Evolutionary conservation across 2,888 invertebrate genomes (phyloP).

Genomic region (Pristionchus arcanus): DNA sequence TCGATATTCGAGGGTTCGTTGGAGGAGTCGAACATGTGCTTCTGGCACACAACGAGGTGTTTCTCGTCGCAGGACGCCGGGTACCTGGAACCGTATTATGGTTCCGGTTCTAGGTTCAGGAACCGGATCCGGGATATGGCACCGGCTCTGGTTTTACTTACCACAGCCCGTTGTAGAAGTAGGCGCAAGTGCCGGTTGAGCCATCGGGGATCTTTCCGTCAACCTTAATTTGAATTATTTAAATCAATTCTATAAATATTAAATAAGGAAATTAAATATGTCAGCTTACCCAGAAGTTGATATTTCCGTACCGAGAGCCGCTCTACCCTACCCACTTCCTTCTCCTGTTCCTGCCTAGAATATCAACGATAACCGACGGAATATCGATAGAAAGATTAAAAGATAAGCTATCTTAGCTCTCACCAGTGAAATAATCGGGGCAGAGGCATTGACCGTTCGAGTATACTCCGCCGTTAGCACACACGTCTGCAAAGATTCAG

Average conservation of each 20-base stretch:
- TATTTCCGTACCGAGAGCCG: too few relatives aligned
- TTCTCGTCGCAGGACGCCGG: conserved; percentile 8
- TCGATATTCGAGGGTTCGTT: conserved; percentile 63
- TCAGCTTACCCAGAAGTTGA: conserved; percentile 49
- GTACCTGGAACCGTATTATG: conserved; percentile 20
- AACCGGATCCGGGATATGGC: not conserved
- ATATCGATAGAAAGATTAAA: not conserved
- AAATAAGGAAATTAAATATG: not conserved
- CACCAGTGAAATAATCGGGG: conserved; percentile 69
- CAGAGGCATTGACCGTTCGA: conserved; percentile 72
- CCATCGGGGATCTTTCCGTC: conserved; percentile 34
- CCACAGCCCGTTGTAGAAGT: conserved; percentile 36
- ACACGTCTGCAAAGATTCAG: not conserved
- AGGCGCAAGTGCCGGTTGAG: conserved; percentile 19
- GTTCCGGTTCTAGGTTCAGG: not conserved
- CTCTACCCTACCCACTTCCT: too few relatives aligned
- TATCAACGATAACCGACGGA: too few relatives aligned
- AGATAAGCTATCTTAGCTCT: not conserved
- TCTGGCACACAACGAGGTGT: conserved; percentile 64
- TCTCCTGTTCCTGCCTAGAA: too few relatives aligned
- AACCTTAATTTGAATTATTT: not conserved
- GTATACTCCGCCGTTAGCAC: conserved; percentile 67
- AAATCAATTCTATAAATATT: not conserved
- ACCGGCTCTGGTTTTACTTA: not conserved
- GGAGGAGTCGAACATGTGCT: conserved; percentile 65